These are phyloP conservation scores for Plemyria rubiginata DNA, from an alignment of 2,888 invertebrate species.

Conservation along the genomic window DNA sequence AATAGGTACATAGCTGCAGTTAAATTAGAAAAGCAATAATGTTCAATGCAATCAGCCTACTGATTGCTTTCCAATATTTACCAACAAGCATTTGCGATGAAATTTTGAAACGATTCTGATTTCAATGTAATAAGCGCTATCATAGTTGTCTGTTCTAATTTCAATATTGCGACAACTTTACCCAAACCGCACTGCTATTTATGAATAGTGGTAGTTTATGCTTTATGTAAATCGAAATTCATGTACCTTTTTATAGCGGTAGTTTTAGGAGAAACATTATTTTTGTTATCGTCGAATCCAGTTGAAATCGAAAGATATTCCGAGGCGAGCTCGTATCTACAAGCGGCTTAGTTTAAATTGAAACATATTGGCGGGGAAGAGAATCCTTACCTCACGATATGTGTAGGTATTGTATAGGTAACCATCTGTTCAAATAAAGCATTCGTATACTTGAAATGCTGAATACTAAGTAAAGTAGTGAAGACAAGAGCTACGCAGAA, in stretches of 20 bases:
- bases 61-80: constrained; percentile 36
- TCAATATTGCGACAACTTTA: constrained; percentile 22
- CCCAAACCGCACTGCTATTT: constrained; percentile 12
- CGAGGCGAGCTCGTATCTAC: constrained; percentile 71
- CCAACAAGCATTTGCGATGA: constrained; percentile 25
- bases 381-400: constrained; percentile 65
- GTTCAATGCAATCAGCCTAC: constrained; percentile 29
- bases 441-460: constrained; percentile 39
- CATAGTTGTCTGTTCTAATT: constrained; percentile 20
- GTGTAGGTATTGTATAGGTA: constrained; percentile 49
- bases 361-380: constrained; percentile 78
- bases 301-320: constrained; percentile 70
- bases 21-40: constrained; percentile 30
- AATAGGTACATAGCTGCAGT: constrained; percentile 15
- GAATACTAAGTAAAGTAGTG: constrained; percentile 39
- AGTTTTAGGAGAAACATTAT: constrained; percentile 50
- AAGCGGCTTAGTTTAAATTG: constrained; percentile 82
- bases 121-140: constrained; percentile 22
- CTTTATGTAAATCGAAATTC: too few species aligned
- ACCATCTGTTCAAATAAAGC: constrained; percentile 64
- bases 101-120: constrained; percentile 27
- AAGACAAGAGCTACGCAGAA: constrained; percentile 34
- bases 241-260: not conserved
- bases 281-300: constrained; percentile 62
- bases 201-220: not conserved